These are phyloP conservation scores for Zeus faber DNA, from an alignment of 2,113 vertebrate genomes.

Conservation along the genomic window DNA sequence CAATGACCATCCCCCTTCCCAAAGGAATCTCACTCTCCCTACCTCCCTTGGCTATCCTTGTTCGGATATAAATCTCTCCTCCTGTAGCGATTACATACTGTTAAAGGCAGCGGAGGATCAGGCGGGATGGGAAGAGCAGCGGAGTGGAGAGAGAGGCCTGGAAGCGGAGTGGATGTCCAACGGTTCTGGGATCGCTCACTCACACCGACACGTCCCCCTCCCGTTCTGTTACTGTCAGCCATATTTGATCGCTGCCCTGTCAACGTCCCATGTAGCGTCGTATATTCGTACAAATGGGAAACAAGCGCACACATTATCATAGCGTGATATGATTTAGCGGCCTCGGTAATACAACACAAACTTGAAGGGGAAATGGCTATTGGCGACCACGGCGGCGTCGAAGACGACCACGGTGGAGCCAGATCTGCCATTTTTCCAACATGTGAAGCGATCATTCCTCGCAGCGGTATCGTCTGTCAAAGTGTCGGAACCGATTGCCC, in stretches of 20 bases:
- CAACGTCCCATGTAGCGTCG: constrained; percentile 14
- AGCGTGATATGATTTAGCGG: constrained; percentile 8
- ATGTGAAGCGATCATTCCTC: no score
- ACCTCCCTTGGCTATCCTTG: constrained; percentile 35
- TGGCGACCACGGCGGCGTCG: no score
- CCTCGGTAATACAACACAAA: background rate
- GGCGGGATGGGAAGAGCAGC: constrained; percentile 43
- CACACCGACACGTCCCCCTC: constrained; percentile 45
- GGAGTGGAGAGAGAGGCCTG: constrained; percentile 3
- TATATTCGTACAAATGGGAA: constrained; percentile 17
- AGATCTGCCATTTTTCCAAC: no score
- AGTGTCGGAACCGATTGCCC: no score
- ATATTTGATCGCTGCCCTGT: constrained; percentile 23
- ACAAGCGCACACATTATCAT: constrained; percentile 18
- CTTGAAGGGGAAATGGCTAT: background rate
- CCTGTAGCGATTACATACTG: constrained; percentile 53
- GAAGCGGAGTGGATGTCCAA: constrained; percentile 39
- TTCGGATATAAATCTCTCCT: constrained; percentile 43
- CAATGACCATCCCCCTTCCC: constrained; percentile 18
- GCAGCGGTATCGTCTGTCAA: no score
- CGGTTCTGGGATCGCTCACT: constrained; percentile 41
- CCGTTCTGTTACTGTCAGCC: constrained; percentile 23
- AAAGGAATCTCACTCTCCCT: constrained; percentile 18
- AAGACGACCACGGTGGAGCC: no score
- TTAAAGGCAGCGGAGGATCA: constrained; percentile 58